Conservation (phyloP, 2,797 vertebrate species). For the Esox lucius region DNA sequence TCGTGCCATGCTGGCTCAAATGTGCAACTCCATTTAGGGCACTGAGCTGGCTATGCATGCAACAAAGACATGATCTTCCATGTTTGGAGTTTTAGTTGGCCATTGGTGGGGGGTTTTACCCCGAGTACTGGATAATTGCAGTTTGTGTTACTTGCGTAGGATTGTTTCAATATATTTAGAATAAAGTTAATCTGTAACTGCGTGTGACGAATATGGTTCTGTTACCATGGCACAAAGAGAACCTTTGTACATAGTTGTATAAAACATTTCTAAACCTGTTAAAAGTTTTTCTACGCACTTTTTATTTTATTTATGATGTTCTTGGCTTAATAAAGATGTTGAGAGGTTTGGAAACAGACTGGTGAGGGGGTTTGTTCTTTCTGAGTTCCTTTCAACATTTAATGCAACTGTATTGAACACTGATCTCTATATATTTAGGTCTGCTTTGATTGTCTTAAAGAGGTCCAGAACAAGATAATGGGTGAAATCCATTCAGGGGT, state of each 20-base stretch:
- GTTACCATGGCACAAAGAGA: conserved; percentile 50
- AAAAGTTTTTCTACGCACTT: conserved; percentile 86
- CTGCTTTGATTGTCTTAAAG: no score
- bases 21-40: conserved; percentile 21
- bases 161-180: conserved; percentile 24
- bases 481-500: no score
- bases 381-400: not conserved
- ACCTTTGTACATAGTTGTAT: conserved; percentile 86
- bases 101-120: not conserved
- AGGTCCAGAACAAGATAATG: no score
- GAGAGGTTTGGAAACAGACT: conserved; percentile 60
- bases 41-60: conserved; percentile 29
- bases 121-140: conserved; percentile 35
- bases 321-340: conserved; percentile 81
- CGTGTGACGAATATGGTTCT: conserved; percentile 36
- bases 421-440: no score
- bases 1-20: conserved; percentile 8
- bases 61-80: conserved; percentile 14
- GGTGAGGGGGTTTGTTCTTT: conserved; percentile 13
- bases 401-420: no score
- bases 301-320: conserved; percentile 82
- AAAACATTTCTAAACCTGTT: conserved; percentile 88
- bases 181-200: conserved; percentile 32
- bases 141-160: conserved; percentile 31
- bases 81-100: conserved; percentile 5